Evolutionary conservation across 2,797 vertebrate species (phyloP), one percentile per base, ranked within the genome.

Genomic region (Pipistrellus nathusii): DNA sequence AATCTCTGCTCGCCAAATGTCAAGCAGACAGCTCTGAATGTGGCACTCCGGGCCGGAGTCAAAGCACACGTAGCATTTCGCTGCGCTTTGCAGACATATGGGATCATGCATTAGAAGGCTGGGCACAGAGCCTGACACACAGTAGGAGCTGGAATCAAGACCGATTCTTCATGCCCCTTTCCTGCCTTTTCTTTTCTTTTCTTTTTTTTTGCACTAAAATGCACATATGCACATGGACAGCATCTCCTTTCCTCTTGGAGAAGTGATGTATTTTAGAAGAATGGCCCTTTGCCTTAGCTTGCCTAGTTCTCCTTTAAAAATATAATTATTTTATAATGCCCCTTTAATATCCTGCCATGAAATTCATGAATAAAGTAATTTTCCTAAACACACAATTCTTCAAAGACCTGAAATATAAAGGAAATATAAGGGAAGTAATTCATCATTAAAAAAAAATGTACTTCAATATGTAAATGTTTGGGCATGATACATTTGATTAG

Each of bases 391-490:
- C 11, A 72, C 46, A 72, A 55, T 38, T 55, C 44, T 25, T 23
- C 20, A 13, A 12, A 44, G 46, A 71, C 15, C 30, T 38, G 8
- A 57, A 85, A 85, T 76, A 57, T 62, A 62, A 92, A 76, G n/a
- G 2, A 66, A 78, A 92, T 46, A 48, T 25, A 64, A 66, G 46
- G n/a, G 77, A 80, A 85, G 68, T 53, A 69, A 85, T 76, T 90
- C 32, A 85, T 27, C 84, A 78, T 62, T 62, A 80, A 94, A 94
- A 94, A 44, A 44, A 92, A 93, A 46, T 23, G 2, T 46, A 87
- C 64, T 90, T 90, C 21, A 78, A 62, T 38, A 76, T 27, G 62
- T 84, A 69, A 94, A 85, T 84, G 27, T 96, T 88, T 90, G 82
- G 71, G 77, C 55, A 86, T 71, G 75, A 85, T 55, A 64, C 2